Evolutionary conservation across 2,113 vertebrate species (phyloP).

Genomic region (Lepus europaeus): DNA sequence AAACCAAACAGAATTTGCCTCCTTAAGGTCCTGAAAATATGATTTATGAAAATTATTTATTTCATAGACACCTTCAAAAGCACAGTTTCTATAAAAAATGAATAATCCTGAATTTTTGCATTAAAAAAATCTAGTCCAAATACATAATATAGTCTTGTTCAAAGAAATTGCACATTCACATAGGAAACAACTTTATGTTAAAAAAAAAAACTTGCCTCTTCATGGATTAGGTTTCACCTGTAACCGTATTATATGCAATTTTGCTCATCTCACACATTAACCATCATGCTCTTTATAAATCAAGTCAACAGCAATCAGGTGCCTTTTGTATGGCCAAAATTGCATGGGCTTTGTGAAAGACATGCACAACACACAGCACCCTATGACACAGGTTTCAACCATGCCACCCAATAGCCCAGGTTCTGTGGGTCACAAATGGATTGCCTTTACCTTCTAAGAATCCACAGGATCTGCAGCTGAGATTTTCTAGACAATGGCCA

Average conservation of each 20-base stretch:
- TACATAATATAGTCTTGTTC: neutral
- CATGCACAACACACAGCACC: neutral
- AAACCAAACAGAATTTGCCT: conserved; percentile 4
- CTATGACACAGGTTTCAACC: neutral
- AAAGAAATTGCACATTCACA: conserved; percentile 7
- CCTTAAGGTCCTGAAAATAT: conserved; percentile 11
- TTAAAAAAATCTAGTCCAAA: neutral
- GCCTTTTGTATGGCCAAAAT: neutral
- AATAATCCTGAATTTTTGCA: neutral
- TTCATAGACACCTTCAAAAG: conserved; percentile 25
- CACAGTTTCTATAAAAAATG: conserved; percentile 38
- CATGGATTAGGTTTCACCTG: conserved; percentile 42
- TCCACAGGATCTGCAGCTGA: neutral
- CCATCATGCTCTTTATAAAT: conserved; percentile 7
- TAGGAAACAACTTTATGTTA: conserved; percentile 35
- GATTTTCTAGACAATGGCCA: neutral
- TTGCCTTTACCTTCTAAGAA: conserved; percentile 19
- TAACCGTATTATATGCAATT: conserved; percentile 40
- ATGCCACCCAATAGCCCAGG: neutral
- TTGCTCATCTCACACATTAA: neutral
- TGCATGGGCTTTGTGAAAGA: neutral
- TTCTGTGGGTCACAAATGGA: neutral
- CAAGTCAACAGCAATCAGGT: neutral
- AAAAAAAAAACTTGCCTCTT: neutral
- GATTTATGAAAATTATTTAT: conserved; percentile 44